phyloP scores from a whole-genome alignment of 1,140 invertebrate species.

The Diploscapter pachys region DNA sequence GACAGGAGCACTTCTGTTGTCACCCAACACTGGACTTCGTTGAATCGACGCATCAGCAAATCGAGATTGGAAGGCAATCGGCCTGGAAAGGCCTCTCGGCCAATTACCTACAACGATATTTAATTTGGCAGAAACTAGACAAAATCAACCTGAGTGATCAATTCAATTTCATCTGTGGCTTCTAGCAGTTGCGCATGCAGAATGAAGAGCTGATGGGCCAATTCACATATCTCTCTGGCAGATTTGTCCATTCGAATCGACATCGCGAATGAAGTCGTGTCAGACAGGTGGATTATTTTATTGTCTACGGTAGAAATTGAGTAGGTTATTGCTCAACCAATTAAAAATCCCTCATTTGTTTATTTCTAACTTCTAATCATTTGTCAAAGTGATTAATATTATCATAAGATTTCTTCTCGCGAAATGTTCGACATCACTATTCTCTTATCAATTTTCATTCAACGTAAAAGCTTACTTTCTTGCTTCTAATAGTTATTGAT shows the following conservation, averaged over 20 bases:
- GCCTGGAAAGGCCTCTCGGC: slow-evolving; percentile 71
- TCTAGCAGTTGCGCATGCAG: slow-evolving; percentile 78
- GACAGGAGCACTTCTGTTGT: slow-evolving; percentile 77
- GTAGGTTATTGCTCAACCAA: too few species aligned
- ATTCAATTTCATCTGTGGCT: slow-evolving; percentile 73
- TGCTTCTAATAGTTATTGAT: too few species aligned
- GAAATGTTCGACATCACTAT: too few species aligned
- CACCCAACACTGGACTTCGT: slow-evolving; percentile 82
- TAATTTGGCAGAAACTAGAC: neutral
- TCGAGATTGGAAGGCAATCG: slow-evolving; percentile 79
- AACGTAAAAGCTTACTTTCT: too few species aligned
- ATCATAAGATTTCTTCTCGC: too few species aligned
- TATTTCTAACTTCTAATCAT: too few species aligned
- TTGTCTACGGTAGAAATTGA: too few species aligned
- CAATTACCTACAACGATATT: slow-evolving; percentile 77
- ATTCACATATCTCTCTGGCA: slow-evolving; percentile 59
- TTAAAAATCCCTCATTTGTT: too few species aligned
- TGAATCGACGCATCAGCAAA: slow-evolving; percentile 76
- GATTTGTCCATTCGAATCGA: slow-evolving; percentile 72
- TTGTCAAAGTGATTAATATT: too few species aligned
- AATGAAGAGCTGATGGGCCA: slow-evolving; percentile 74
- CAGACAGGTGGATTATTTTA: slow-evolving; percentile 78
- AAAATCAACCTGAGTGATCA: slow-evolving; percentile 56
- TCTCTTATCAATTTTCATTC: too few species aligned
- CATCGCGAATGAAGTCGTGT: slow-evolving; percentile 79